Percentiles rank a stretch among this genome's conserved stretches.
phyloP scores from a whole-genome alignment of 1,140 invertebrate genomes.

The Ostrea denselamellosa region DNA sequence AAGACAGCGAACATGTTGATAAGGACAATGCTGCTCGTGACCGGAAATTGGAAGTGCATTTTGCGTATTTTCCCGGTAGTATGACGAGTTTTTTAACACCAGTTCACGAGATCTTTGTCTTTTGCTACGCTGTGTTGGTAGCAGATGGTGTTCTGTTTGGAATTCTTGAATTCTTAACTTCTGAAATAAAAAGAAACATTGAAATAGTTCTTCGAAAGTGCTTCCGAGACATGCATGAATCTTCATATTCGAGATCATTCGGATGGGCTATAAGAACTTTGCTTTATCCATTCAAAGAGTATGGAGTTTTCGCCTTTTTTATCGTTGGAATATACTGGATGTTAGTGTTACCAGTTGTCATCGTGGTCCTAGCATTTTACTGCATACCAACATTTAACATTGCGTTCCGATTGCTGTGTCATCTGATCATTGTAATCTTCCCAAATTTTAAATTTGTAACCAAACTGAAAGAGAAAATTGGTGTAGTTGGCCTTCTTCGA shows the following conservation, averaged over 20 bases:
- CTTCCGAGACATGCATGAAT: constrained; percentile 66
- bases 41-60: constrained; percentile 32
- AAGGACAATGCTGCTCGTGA: constrained; percentile 33
- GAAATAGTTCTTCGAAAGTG: constrained; percentile 60
- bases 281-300: constrained; percentile 53
- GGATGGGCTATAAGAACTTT: constrained; percentile 44
- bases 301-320: constrained; percentile 62
- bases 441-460: constrained; percentile 39
- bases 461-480: neutral
- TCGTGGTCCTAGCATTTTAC: constrained; percentile 31
- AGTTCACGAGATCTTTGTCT: constrained; percentile 62
- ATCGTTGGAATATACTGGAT: constrained; percentile 57
- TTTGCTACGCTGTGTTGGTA: constrained; percentile 60
- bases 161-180: constrained; percentile 51
- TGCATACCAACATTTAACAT: constrained; percentile 49
- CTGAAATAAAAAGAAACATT: constrained; percentile 59
- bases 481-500: constrained; percentile 31
- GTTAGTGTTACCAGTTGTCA: constrained; percentile 50
- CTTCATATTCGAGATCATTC: constrained; percentile 46
- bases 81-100: constrained; percentile 61
- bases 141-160: constrained; percentile 61
- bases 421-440: constrained; percentile 61
- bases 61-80: constrained; percentile 55
- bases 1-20: constrained; percentile 41
- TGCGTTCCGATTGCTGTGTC: constrained; percentile 29